A percentile compares a stretch with the other conserved stretches of the same genome.
phyloP scores from a whole-genome alignment of 2,113 vertebrate species.

The Montifringilla adamsi region DNA sequence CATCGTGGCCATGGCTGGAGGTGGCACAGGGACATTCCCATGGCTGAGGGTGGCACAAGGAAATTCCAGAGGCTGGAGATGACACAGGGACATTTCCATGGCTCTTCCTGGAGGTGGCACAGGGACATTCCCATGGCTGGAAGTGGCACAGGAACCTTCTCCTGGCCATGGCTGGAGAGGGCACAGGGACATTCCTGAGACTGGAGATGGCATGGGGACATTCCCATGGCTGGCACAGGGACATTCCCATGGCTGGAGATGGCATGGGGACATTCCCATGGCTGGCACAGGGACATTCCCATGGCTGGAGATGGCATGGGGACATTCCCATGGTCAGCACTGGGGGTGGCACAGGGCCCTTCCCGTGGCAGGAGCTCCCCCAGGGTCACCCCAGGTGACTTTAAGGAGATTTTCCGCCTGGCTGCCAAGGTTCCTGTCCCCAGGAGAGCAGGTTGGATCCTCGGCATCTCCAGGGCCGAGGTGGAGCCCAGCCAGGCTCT shows the following conservation, averaged over 20 bases:
- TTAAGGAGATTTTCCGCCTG: accelerated
- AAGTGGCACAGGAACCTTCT: background rate
- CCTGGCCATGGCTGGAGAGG: background rate
- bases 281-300: background rate
- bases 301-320: background rate
- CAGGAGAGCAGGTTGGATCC: background rate
- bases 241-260: background rate
- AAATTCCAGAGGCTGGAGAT: accelerated
- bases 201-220: accelerated
- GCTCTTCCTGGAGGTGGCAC: background rate
- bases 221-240: background rate
- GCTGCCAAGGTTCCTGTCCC: background rate
- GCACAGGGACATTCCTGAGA: no score
- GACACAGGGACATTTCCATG: background rate
- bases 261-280: background rate
- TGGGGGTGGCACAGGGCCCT: background rate
- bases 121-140: background rate
- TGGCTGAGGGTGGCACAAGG: accelerated
- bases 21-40: background rate
- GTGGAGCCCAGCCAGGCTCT: background rate
- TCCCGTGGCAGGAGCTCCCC: background rate
- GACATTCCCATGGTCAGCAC: no score
- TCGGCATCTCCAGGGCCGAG: background rate
- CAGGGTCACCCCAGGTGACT: background rate
- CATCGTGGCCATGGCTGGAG: accelerated